phyloP scores from a whole-genome alignment of 2,888 invertebrate species.

The Tetrapedia diversipes region DNA sequence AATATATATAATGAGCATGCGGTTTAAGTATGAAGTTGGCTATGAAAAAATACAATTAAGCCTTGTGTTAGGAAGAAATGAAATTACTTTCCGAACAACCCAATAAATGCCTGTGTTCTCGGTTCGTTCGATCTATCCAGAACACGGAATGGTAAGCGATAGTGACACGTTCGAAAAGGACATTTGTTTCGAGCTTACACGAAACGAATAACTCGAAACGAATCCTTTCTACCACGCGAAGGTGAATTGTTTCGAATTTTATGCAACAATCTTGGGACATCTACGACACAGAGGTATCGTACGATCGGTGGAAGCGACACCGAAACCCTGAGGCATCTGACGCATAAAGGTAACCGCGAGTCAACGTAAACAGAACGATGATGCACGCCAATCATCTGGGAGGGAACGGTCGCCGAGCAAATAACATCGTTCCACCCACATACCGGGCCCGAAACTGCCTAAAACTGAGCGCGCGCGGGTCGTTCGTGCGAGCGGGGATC shows the following conservation, averaged over 20 bases:
- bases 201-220: background rate
- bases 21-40: too few relatives aligned
- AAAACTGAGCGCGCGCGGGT: constrained; percentile 50
- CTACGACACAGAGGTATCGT: constrained; percentile 6
- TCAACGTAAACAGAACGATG: constrained; percentile 34
- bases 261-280: constrained; percentile 32
- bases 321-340: constrained; percentile 3
- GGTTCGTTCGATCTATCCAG: constrained; percentile 2
- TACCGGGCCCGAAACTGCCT: constrained; percentile 49
- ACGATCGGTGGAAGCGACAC: constrained; percentile 19
- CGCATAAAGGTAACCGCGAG: constrained; percentile 32
- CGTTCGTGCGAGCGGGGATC: constrained; percentile 63
- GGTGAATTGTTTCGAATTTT: background rate
- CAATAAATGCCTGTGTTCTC: background rate
- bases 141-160: constrained; percentile 4
- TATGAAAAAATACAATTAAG: too few relatives aligned
- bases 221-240: background rate
- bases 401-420: constrained; percentile 38
- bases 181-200: background rate
- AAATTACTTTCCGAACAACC: too few relatives aligned
- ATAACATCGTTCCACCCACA: constrained; percentile 62
- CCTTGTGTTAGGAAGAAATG: too few relatives aligned
- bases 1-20: too few relatives aligned
- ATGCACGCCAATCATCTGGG: constrained; percentile 45
- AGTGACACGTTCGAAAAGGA: constrained; percentile 1